Conservation (phyloP, 1,140 invertebrate species). For the Branchinecta lynchi region DNA sequence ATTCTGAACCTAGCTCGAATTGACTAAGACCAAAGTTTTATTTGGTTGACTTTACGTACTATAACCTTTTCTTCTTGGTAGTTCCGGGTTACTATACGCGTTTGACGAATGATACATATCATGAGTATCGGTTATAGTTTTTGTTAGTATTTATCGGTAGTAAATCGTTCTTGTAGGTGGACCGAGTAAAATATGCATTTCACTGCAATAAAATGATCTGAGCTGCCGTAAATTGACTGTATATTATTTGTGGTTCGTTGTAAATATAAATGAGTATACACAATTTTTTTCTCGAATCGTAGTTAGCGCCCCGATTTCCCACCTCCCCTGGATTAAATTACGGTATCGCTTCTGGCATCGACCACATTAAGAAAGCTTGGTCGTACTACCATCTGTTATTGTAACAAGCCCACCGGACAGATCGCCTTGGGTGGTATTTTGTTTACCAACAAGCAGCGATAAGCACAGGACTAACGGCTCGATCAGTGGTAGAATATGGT, state of each 20-base stretch:
- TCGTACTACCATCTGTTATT: too few species aligned
- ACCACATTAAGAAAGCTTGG: too few species aligned
- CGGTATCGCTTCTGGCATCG: too few species aligned
- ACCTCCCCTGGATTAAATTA: too few species aligned
- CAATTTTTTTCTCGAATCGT: too few species aligned
- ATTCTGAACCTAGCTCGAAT: background rate
- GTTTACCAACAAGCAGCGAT: too few species aligned
- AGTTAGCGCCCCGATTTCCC: too few species aligned
- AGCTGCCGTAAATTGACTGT: background rate
- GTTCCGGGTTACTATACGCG: background rate
- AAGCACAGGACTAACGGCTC: too few species aligned
- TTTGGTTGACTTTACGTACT: background rate
- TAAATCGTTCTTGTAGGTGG: background rate
- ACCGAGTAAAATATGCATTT: background rate
- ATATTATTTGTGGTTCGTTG: background rate
- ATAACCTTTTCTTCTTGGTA: background rate
- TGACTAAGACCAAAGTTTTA: constrained; percentile 1
- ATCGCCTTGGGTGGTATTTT: too few species aligned
- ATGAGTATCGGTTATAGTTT: background rate
- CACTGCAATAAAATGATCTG: constrained; percentile 2
- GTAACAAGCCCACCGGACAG: too few species aligned
- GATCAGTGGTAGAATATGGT: too few species aligned
- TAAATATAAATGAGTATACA: background rate
- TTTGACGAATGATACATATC: constrained; percentile 11
- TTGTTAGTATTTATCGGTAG: constrained; percentile 12